These are phyloP conservation scores for Microhierax caerulescens DNA, from an alignment of 2,797 vertebrate species.

Conservation along the genomic window DNA sequence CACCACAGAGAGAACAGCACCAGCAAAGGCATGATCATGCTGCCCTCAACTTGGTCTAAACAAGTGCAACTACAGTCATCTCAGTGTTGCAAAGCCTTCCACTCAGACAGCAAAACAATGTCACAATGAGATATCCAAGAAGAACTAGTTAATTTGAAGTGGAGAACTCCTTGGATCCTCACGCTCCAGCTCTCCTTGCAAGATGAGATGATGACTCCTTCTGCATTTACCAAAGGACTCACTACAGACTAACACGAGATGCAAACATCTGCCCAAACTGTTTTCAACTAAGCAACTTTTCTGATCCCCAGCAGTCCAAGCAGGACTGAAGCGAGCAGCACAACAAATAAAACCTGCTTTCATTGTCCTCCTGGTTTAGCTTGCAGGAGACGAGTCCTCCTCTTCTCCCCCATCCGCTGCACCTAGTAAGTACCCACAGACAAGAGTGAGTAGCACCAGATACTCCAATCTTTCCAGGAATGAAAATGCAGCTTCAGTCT, in stretches of 20 bases:
- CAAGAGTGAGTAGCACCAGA: neutral
- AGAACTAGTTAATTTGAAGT: neutral
- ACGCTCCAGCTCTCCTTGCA: neutral
- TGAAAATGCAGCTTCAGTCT: neutral
- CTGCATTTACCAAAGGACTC: neutral
- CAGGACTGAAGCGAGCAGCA: neutral
- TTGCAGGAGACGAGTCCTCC: neutral
- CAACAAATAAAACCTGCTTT: neutral
- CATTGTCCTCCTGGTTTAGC: neutral
- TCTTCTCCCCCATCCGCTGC: neutral
- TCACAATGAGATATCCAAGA: rapidly evolving
- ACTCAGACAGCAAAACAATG: neutral
- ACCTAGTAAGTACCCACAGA: neutral
- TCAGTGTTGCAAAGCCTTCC: neutral
- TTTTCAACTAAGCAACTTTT: neutral
- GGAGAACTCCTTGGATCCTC: neutral
- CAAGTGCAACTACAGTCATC: neutral
- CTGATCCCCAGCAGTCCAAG: neutral
- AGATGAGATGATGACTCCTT: neutral
- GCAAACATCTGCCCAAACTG: neutral
- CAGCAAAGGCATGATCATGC: rapidly evolving
- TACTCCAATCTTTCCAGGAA: neutral
- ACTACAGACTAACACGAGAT: rapidly evolving
- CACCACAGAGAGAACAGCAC: neutral
- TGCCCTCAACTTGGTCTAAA: neutral